Evolutionary conservation across 2,113 vertebrate genomes (phyloP).

Genomic region (Myiozetetes cayanensis): DNA sequence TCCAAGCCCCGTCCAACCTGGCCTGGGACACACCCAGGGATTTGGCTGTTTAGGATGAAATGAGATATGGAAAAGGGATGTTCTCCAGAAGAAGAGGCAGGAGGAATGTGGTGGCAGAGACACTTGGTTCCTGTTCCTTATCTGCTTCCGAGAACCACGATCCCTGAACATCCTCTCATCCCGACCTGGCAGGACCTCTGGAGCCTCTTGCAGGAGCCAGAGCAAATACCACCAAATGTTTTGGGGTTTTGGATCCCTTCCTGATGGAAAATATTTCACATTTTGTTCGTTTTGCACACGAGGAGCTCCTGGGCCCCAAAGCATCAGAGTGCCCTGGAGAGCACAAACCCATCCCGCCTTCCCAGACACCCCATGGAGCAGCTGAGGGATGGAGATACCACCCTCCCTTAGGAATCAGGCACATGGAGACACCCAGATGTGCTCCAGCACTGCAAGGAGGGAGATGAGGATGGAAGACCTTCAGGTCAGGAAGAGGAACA

Average conservation of each 20-base stretch:
- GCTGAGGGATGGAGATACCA: neutral
- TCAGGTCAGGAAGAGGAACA: neutral
- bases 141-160: rapidly evolving
- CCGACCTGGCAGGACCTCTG: neutral
- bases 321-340: neutral
- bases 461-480: neutral
- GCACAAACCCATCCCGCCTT: neutral
- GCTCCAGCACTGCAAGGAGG: neutral
- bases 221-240: neutral
- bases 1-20: neutral
- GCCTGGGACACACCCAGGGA: neutral
- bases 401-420: neutral
- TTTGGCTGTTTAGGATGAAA: neutral
- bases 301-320: no score
- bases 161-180: neutral
- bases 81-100: neutral
- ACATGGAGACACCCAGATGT: rapidly evolving
- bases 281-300: neutral
- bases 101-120: neutral
- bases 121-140: neutral
- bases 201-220: neutral
- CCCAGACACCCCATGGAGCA: no score
- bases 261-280: neutral
- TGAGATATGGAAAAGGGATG: neutral
- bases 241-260: neutral